A percentile compares a stretch with the other conserved stretches of the same genome.
These are phyloP conservation scores for Parnassius apollo DNA, from an alignment of 2,888 invertebrate species.

Conservation along the genomic window DNA sequence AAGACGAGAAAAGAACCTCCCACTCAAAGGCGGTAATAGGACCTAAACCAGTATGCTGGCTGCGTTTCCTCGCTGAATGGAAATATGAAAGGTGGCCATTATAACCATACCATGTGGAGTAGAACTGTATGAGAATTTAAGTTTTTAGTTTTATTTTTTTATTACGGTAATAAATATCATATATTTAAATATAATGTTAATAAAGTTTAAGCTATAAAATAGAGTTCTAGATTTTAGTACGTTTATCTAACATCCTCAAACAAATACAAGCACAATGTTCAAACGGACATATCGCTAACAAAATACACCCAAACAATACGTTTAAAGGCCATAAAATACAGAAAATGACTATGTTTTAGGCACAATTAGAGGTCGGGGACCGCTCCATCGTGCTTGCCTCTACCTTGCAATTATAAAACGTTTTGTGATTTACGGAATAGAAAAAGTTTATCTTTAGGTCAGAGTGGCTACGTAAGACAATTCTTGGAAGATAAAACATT, in stretches of 20 bases:
- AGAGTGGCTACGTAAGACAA: neutral
- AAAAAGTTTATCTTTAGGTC: constrained; percentile 21
- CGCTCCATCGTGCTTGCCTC: constrained; percentile 27
- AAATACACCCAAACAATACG: constrained; percentile 30
- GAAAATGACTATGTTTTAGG: constrained; percentile 49
- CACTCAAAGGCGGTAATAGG: too few species aligned
- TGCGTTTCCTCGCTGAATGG: too few species aligned
- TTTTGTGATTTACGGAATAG: constrained; percentile 51
- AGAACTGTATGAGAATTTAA: too few species aligned
- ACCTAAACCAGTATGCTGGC: too few species aligned
- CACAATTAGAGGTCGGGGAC: constrained; percentile 42
- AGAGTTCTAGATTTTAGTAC: too few species aligned
- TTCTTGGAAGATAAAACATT: constrained; percentile 4
- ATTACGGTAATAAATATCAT: too few species aligned
- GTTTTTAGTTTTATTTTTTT: too few species aligned
- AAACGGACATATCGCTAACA: constrained; percentile 39
- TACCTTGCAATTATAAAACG: constrained; percentile 50
- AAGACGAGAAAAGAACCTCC: too few species aligned
- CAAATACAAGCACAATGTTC: constrained; percentile 35
- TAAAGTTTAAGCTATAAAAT: too few species aligned
- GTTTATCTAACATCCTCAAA: constrained; percentile 1
- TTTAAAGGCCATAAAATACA: constrained; percentile 41
- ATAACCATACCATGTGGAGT: too few species aligned
- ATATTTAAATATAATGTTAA: too few species aligned
- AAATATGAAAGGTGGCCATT: too few species aligned